A percentile compares a stretch with the other conserved stretches of the same genome.
Conservation (phyloP, 2,888 invertebrate genomes). For the Tipula unca region DNA sequence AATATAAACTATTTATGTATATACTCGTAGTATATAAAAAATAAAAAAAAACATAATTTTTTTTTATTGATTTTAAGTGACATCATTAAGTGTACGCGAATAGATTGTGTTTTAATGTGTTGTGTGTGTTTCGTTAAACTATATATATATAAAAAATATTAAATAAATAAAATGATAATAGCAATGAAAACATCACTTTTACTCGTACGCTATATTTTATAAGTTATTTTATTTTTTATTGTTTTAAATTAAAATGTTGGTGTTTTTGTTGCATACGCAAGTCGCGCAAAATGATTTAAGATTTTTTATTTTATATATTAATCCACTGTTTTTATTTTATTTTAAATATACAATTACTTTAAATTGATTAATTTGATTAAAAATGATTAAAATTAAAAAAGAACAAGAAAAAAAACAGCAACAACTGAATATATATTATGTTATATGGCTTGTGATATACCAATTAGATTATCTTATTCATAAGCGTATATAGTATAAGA, state of each 20-base stretch:
- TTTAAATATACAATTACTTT: not conserved
- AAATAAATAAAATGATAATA: not conserved
- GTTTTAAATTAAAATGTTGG: not conserved
- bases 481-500: not conserved
- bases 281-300: not conserved
- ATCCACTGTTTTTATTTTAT: not conserved
- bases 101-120: not conserved
- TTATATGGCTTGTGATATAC: not conserved
- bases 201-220: not conserved
- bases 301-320: not conserved
- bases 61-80: constrained; percentile 8
- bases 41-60: not conserved
- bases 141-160: not conserved
- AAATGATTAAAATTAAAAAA: not conserved
- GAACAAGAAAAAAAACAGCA: not conserved
- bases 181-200: not conserved
- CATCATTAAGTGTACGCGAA: not conserved
- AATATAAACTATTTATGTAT: not conserved
- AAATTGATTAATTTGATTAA: constrained; percentile 14
- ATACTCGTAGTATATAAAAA: not conserved
- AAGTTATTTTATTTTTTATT: not conserved
- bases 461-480: not conserved
- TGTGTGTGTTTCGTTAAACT: not conserved
- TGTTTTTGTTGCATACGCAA: not conserved
- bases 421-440: not conserved